Percentiles rank a stretch among this genome's conserved stretches.
Conservation (phyloP, 2,888 invertebrate genomes). For the Meliscaeva auricollis region DNA sequence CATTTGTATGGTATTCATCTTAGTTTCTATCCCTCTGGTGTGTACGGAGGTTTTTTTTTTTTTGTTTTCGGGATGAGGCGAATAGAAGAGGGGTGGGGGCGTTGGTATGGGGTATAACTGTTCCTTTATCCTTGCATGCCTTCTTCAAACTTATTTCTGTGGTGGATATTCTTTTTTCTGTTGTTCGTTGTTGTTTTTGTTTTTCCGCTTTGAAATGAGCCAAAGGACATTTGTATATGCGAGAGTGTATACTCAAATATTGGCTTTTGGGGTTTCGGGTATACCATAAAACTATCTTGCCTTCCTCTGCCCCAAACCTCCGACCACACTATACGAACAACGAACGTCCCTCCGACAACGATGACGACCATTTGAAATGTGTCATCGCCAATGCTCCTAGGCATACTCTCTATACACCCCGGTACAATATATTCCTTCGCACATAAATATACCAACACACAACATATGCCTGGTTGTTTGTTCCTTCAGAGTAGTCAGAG, state of each 20-base stretch:
- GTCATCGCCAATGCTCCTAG: slow-evolving; percentile 75
- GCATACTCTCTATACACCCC: slow-evolving; percentile 60
- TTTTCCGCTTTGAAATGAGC: slow-evolving; percentile 57
- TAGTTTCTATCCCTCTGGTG: slow-evolving; percentile 44
- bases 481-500: slow-evolving; percentile 23
- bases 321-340: slow-evolving; percentile 15
- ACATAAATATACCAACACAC: slow-evolving; percentile 14
- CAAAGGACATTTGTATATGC: slow-evolving; percentile 68
- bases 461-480: slow-evolving; percentile 66
- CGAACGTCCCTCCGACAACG: slow-evolving; percentile 23
- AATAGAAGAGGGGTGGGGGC: background rate
- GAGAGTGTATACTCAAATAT: slow-evolving; percentile 71
- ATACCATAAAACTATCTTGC: slow-evolving; percentile 71
- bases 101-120: slow-evolving; percentile 10
- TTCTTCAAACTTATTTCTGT: slow-evolving; percentile 61
- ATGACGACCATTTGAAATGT: slow-evolving; percentile 74
- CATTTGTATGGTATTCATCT: slow-evolving; percentile 67
- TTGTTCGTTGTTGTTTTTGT: slow-evolving; percentile 35
- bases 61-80: background rate
- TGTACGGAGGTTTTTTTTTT: slow-evolving; percentile 23
- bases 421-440: slow-evolving; percentile 46
- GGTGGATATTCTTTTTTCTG: slow-evolving; percentile 23
- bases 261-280: slow-evolving; percentile 76
- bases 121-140: slow-evolving; percentile 68
- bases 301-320: background rate